Percentiles rank a stretch among this genome's conserved stretches.
phyloP scores from a whole-genome alignment of 2,113 vertebrate genomes.

The Nothobranchius furzeri region DNA sequence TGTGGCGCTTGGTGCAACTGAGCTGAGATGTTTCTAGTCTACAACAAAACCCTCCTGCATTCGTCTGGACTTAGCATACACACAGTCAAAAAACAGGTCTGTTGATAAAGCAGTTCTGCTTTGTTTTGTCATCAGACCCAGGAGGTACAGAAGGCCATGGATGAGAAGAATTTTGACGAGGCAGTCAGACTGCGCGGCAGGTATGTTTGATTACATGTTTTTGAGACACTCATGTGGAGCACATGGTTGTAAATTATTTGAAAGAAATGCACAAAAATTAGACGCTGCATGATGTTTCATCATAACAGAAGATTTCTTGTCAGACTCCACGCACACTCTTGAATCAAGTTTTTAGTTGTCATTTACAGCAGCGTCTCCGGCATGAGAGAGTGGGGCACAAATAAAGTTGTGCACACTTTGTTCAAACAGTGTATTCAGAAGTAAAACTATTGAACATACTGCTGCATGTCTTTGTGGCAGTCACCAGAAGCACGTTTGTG shows the following conservation, averaged over 20 bases:
- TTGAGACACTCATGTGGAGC: not conserved
- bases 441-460: no score
- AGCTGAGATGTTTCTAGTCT: not conserved
- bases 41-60: not conserved
- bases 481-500: no score
- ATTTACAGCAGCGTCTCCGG: no score
- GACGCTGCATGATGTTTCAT: not conserved
- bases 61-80: not conserved
- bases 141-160: slow-evolving; percentile 97
- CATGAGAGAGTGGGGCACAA: no score
- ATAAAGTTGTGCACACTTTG: no score
- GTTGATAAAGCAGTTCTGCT: not conserved
- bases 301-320: not conserved
- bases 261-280: not conserved
- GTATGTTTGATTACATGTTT: slow-evolving; percentile 63
- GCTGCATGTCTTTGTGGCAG: no score
- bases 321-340: not conserved
- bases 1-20: not conserved
- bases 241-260: not conserved
- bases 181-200: slow-evolving; percentile 92
- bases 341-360: no score
- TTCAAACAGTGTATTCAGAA: no score
- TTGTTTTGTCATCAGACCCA: slow-evolving; percentile 83
- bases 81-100: not conserved
- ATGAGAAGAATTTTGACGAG: slow-evolving; percentile 90